Evolutionary conservation across 1,140 invertebrate genomes (phyloP).

Genomic region (Tetragnatha versicolor): DNA sequence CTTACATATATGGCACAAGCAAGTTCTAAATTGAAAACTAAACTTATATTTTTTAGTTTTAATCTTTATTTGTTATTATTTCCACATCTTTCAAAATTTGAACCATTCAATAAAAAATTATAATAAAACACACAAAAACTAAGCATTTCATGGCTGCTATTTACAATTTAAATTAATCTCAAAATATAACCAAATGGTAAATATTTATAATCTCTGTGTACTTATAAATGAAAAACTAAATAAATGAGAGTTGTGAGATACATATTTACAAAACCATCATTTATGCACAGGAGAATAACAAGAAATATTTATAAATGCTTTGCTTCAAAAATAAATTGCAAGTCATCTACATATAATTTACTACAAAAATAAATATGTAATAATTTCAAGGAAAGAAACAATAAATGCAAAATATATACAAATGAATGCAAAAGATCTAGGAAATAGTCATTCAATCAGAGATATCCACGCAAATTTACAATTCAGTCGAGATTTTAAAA

Average conservation of each 20-base stretch:
- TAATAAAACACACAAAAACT: no score
- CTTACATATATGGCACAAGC: no score
- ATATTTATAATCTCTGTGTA: neutral
- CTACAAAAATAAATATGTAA: slow-evolving; percentile 52
- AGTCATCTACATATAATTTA: slow-evolving; percentile 45
- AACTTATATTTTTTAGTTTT: no score
- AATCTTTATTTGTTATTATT: no score
- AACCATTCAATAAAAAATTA: no score
- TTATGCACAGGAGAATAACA: neutral
- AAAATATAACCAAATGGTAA: neutral
- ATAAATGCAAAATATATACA: slow-evolving; percentile 49
- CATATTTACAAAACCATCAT: slow-evolving; percentile 22
- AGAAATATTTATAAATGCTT: slow-evolving; percentile 29
- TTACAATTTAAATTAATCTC: no score
- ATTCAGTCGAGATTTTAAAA: no score
- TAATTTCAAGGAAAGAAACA: neutral
- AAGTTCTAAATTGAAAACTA: no score
- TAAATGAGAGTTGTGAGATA: neutral
- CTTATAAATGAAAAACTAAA: no score
- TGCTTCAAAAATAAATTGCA: slow-evolving; percentile 20
- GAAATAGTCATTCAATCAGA: neutral
- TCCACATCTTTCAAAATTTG: no score
- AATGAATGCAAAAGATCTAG: slow-evolving; percentile 38
- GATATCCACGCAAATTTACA: no score
- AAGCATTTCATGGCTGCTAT: no score